A percentile compares a stretch with the other conserved stretches of the same genome.
phyloP scores from a whole-genome alignment of 2,888 invertebrate genomes.

The Agonum fuliginosum region DNA sequence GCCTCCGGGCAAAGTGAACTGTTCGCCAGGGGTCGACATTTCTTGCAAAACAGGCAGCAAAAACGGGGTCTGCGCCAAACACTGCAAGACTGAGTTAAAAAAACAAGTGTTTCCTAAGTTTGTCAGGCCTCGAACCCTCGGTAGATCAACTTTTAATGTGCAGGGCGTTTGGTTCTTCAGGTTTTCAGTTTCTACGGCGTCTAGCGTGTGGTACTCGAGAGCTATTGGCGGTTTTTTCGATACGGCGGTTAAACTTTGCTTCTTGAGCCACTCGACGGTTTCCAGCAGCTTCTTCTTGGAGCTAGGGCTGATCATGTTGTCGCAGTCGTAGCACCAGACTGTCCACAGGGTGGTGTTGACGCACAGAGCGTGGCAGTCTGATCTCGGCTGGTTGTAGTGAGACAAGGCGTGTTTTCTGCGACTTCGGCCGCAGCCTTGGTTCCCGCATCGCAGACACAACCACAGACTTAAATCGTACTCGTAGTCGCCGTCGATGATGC shows the following conservation, averaged over 20 bases:
- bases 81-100: constrained; percentile 97
- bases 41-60: constrained; percentile 81
- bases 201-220: constrained; percentile 9
- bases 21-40: constrained; percentile 80
- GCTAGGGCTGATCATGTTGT: constrained; percentile 79
- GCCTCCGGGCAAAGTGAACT: constrained; percentile 84
- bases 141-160: constrained; percentile 67
- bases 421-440: constrained; percentile 83
- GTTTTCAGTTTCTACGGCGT: not conserved
- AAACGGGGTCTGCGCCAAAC: constrained; percentile 90
- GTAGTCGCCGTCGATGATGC: constrained; percentile 68
- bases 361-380: constrained; percentile 84
- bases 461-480: constrained; percentile 77
- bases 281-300: constrained; percentile 82
- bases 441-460: constrained; percentile 89
- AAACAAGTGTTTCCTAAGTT: constrained; percentile 98
- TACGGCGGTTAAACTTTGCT: constrained; percentile 70
- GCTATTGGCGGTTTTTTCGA: constrained; percentile 34
- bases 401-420: constrained; percentile 82
- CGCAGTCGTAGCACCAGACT: constrained; percentile 88
- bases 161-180: not conserved
- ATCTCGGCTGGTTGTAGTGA: constrained; percentile 85
- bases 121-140: constrained; percentile 84
- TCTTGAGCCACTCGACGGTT: constrained; percentile 84
- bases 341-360: constrained; percentile 83